A percentile compares a stretch with the other conserved stretches of the same genome.
Evolutionary conservation across 2,888 invertebrate genomes (phyloP).

Genomic region (Idaea aversata): DNA sequence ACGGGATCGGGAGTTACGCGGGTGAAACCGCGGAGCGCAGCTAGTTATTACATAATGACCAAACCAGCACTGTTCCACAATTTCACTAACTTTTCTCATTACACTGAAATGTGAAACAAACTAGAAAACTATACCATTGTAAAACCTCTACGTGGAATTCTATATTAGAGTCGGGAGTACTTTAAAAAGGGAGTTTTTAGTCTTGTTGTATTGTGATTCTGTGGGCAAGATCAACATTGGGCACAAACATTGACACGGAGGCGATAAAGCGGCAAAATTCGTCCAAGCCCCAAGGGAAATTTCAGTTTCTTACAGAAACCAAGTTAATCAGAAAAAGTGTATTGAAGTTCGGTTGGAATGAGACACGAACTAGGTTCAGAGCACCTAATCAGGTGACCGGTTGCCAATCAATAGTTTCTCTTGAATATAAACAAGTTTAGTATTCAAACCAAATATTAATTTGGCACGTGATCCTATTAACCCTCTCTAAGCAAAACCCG

Average conservation of each 20-base stretch:
- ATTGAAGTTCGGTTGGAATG: conserved; percentile 26
- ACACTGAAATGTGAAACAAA: conserved; percentile 1
- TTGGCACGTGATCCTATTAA: neutral
- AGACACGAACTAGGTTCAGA: conserved; percentile 25
- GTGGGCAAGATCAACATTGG: conserved; percentile 33
- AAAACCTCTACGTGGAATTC: conserved; percentile 6
- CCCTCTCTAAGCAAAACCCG: too few relatives aligned
- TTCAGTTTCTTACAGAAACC: conserved; percentile 44
- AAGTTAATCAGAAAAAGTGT: conserved; percentile 49
- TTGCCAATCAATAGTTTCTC: conserved; percentile 24
- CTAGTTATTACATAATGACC: neutral
- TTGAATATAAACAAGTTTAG: neutral
- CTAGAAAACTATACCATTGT: conserved; percentile 7
- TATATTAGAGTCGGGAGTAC: conserved; percentile 20
- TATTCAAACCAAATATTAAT: neutral
- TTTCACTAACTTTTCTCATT: conserved; percentile 2
- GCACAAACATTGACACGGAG: conserved; percentile 46
- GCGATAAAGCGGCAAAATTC: conserved; percentile 45
- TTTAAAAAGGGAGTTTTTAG: conserved; percentile 23
- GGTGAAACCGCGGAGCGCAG: too few relatives aligned
- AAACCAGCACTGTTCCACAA: neutral
- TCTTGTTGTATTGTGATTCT: conserved; percentile 23
- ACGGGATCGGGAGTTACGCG: too few relatives aligned
- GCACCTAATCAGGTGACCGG: conserved; percentile 33
- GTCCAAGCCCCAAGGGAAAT: conserved; percentile 52